These are phyloP conservation scores for Drosophila basisetae DNA, from an alignment of 2,888 invertebrate species.

Conservation along the genomic window DNA sequence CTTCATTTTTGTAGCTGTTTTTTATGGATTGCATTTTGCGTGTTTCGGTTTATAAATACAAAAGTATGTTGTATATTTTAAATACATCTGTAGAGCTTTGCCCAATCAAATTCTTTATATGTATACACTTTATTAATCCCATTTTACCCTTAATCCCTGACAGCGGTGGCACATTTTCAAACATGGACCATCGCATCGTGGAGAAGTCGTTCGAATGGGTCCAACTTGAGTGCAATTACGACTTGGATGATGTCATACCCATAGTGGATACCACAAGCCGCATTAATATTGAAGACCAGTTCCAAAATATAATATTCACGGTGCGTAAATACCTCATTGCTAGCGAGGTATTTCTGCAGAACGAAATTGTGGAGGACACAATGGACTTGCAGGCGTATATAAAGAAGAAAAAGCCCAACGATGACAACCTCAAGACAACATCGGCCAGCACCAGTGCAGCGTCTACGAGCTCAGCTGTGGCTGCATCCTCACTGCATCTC, in stretches of 20 bases:
- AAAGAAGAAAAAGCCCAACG: constrained; percentile 86
- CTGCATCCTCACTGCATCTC: constrained; percentile 37
- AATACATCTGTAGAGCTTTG: constrained; percentile 33
- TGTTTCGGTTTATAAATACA: constrained; percentile 49
- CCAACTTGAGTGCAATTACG: constrained; percentile 90
- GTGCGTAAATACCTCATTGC: constrained; percentile 85
- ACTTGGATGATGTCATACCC: constrained; percentile 91
- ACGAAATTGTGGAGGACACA: constrained; percentile 88
- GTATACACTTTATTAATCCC: background rate
- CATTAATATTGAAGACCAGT: constrained; percentile 84
- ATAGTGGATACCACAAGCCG: constrained; percentile 87
- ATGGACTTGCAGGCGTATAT: constrained; percentile 88
- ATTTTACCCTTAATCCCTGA: constrained; percentile 50
- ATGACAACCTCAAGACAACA: constrained; percentile 43
- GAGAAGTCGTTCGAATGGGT: constrained; percentile 91
- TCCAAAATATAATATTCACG: constrained; percentile 75
- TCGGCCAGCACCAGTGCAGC: constrained; percentile 18
- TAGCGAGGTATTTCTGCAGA: constrained; percentile 91
- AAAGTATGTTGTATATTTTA: constrained; percentile 37
- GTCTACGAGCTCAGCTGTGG: constrained; percentile 12
- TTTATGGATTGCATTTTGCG: constrained; percentile 67
- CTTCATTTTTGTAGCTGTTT: constrained; percentile 42
- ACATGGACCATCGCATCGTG: constrained; percentile 92
- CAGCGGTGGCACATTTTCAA: constrained; percentile 87
- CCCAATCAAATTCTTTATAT: background rate